A percentile compares a stretch with the other conserved stretches of the same genome.
Evolutionary conservation across 37 sponge, comb jelly and placozoan genomes (phyloP).

Genomic region (Ephydatia muelleri): DNA sequence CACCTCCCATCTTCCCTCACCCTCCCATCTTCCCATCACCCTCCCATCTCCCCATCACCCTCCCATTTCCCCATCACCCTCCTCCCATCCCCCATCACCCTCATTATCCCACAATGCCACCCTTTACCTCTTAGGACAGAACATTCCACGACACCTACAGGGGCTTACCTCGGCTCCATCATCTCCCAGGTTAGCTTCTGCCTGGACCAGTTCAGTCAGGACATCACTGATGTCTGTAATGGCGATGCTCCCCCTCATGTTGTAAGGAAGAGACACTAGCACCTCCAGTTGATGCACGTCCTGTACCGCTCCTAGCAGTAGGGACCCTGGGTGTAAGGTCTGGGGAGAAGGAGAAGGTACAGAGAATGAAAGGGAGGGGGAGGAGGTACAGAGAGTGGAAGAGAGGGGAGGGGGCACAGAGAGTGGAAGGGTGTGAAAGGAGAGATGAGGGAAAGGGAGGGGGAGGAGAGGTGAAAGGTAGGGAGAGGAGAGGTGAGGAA

Average conservation of each 20-base stretch:
- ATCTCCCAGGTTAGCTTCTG: constrained; percentile 17
- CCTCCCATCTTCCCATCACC: too few relatives aligned
- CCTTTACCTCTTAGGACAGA: too few relatives aligned
- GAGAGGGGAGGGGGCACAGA: background rate
- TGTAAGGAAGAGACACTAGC: constrained; percentile 79
- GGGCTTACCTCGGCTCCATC: background rate
- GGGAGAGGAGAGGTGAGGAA: too few relatives aligned
- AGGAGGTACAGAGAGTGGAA: background rate
- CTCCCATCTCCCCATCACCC: too few relatives aligned
- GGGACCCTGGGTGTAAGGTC: constrained; percentile 60
- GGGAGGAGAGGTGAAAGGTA: too few relatives aligned
- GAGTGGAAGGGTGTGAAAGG: too few relatives aligned
- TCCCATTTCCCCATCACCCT: too few relatives aligned
- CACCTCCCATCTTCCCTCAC: too few relatives aligned
- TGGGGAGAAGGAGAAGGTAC: constrained; percentile 8
- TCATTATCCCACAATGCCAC: too few relatives aligned
- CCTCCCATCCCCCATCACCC: too few relatives aligned
- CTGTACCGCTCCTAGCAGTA: constrained; percentile 81
- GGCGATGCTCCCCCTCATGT: constrained; percentile 67
- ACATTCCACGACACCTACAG: background rate
- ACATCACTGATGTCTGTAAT: constrained; percentile 76
- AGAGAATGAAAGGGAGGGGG: too few relatives aligned
- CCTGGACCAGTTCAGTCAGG: constrained; percentile 28
- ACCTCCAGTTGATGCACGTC: constrained; percentile 74
- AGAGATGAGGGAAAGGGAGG: too few relatives aligned